These are phyloP conservation scores for Andrena bicolor DNA, from an alignment of 2,888 invertebrate species.

Conservation along the genomic window DNA sequence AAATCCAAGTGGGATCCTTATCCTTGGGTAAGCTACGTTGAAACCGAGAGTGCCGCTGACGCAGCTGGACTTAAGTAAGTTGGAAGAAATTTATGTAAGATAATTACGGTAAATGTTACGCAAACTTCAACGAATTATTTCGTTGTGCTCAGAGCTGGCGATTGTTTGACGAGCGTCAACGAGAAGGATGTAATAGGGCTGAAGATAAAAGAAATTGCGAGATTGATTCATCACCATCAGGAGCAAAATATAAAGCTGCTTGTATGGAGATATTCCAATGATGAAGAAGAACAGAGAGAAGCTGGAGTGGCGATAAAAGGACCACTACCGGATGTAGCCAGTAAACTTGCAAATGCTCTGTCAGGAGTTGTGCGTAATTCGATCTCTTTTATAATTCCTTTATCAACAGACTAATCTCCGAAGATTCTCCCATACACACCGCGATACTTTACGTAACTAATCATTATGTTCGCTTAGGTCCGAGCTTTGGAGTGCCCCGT, in stretches of 20 bases:
- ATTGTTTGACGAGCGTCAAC: conserved; percentile 90
- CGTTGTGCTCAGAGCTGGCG: conserved; percentile 86
- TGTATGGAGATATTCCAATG: conserved; percentile 76
- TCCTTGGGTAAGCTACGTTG: conserved; percentile 91
- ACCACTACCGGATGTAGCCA: conserved; percentile 81
- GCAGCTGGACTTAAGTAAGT: conserved; percentile 87
- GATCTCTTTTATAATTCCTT: background rate
- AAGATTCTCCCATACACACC: conserved; percentile 1
- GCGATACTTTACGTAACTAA: background rate
- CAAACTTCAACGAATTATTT: background rate
- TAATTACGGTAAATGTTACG: background rate
- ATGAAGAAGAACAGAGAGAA: conserved; percentile 59
- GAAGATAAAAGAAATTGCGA: conserved; percentile 86
- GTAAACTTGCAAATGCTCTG: conserved; percentile 79
- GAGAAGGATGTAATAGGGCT: conserved; percentile 87
- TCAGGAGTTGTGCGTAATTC: conserved; percentile 76
- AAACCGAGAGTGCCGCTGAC: conserved; percentile 88
- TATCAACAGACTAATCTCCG: background rate
- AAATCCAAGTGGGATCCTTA: conserved; percentile 93
- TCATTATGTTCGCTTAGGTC: conserved; percentile 56
- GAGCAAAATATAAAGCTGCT: conserved; percentile 73
- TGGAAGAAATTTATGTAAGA: background rate
- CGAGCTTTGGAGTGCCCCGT: conserved; percentile 87
- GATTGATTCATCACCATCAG: conserved; percentile 73
- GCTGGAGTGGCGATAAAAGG: conserved; percentile 76